These are phyloP conservation scores for Leptocoma aspasia DNA, from an alignment of 2,113 vertebrate genomes.

Conservation along the genomic window DNA sequence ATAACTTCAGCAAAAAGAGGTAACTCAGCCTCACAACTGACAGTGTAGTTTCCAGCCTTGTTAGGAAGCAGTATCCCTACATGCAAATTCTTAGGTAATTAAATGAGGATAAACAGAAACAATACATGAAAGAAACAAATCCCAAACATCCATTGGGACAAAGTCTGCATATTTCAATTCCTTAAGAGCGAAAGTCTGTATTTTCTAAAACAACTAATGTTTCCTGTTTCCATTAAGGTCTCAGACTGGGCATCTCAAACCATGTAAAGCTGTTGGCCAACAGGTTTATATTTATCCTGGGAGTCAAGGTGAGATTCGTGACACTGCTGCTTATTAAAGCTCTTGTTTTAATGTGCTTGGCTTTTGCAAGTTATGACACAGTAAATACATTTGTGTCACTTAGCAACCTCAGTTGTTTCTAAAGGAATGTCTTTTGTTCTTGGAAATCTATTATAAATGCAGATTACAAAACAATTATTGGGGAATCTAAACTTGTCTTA, in stretches of 20 bases:
- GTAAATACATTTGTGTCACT: constrained; percentile 53
- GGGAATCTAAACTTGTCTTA: not conserved
- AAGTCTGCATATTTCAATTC: not conserved
- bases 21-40: not conserved
- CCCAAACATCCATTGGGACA: not conserved
- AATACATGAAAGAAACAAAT: not conserved
- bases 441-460: constrained; percentile 31
- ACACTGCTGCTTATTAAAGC: not conserved
- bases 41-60: not conserved
- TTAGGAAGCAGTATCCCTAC: not conserved
- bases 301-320: not conserved
- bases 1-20: not conserved
- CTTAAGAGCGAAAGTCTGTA: not conserved
- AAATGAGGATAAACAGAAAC: not conserved
- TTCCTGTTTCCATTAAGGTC: not conserved
- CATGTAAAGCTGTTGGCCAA: not conserved
- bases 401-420: constrained; percentile 54
- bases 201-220: not conserved
- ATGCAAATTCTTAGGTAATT: not conserved
- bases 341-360: not conserved
- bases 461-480: constrained; percentile 5
- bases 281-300: not conserved
- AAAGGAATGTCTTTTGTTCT: constrained; percentile 55
- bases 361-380: constrained; percentile 29
- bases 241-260: not conserved